Conservation (phyloP, 2,797 vertebrate species). For the Dallia pectoralis region DNA sequence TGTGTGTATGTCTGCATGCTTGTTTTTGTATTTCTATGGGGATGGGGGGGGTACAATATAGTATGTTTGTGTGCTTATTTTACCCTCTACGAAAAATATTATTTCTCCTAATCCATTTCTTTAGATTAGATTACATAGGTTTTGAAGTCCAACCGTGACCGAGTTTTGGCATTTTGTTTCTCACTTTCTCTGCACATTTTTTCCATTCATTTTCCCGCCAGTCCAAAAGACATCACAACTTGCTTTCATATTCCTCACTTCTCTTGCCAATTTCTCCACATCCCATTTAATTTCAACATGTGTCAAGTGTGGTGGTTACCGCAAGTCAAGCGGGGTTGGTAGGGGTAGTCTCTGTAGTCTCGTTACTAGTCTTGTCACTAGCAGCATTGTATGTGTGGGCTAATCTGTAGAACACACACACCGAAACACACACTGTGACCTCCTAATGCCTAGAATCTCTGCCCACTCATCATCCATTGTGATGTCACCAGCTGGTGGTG, state of each 20-base stretch:
- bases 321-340: constrained; percentile 58
- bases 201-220: constrained; percentile 43
- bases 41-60: constrained; percentile 39
- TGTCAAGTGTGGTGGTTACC: constrained; percentile 57
- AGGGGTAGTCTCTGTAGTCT: constrained; percentile 37
- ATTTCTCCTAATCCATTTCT: constrained; percentile 71
- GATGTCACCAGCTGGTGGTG: too few species aligned
- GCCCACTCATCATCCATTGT: too few species aligned
- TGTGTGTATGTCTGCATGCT: constrained; percentile 20
- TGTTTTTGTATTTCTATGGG: constrained; percentile 9
- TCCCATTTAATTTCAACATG: constrained; percentile 72
- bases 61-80: constrained; percentile 39
- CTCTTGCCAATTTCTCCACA: constrained; percentile 48
- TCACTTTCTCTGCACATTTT: constrained; percentile 43
- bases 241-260: constrained; percentile 12
- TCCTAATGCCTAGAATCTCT: too few species aligned
- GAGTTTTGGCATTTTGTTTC: constrained; percentile 67
- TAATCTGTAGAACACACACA: constrained; percentile 78
- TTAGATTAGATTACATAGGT: too few species aligned
- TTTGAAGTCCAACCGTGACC: constrained; percentile 70
- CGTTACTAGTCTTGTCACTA: not conserved
- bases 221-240: not conserved
- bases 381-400: constrained; percentile 73
- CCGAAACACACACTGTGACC: too few species aligned
- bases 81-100: constrained; percentile 63